phyloP scores from a whole-genome alignment of 2,888 invertebrate genomes.

The Sericinus montela region DNA sequence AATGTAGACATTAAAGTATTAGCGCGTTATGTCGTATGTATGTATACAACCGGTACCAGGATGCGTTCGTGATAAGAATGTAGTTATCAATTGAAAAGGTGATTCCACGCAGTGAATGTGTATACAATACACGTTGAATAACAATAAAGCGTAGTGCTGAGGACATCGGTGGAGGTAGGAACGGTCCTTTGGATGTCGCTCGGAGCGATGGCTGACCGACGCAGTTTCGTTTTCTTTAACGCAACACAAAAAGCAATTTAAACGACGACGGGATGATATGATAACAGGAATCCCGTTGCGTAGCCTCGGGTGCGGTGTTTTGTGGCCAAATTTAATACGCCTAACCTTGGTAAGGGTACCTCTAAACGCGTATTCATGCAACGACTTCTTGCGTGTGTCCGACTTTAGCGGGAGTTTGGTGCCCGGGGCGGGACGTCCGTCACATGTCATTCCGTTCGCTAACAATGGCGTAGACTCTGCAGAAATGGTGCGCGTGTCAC shows the following conservation, averaged over 20 bases:
- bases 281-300: constrained; percentile 76
- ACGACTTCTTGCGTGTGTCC: constrained; percentile 29
- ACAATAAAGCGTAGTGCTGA: constrained; percentile 5
- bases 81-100: background rate
- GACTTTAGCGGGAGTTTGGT: constrained; percentile 38
- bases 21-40: too few species aligned
- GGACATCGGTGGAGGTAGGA: constrained; percentile 54
- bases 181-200: constrained; percentile 59
- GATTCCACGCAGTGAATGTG: constrained; percentile 3
- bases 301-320: constrained; percentile 54
- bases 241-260: constrained; percentile 69
- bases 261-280: constrained; percentile 63
- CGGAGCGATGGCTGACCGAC: constrained; percentile 49
- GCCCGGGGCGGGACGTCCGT: constrained; percentile 45
- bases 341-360: constrained; percentile 28
- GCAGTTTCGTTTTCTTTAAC: constrained; percentile 47
- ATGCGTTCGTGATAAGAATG: too few species aligned
- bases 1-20: too few species aligned
- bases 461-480: constrained; percentile 72
- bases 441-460: constrained; percentile 64
- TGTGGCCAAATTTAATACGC: constrained; percentile 35
- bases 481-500: constrained; percentile 74
- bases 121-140: background rate
- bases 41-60: too few species aligned
- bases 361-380: constrained; percentile 23